Conservation (phyloP, 2,888 invertebrate genomes). For the Osmoderma eremita region DNA sequence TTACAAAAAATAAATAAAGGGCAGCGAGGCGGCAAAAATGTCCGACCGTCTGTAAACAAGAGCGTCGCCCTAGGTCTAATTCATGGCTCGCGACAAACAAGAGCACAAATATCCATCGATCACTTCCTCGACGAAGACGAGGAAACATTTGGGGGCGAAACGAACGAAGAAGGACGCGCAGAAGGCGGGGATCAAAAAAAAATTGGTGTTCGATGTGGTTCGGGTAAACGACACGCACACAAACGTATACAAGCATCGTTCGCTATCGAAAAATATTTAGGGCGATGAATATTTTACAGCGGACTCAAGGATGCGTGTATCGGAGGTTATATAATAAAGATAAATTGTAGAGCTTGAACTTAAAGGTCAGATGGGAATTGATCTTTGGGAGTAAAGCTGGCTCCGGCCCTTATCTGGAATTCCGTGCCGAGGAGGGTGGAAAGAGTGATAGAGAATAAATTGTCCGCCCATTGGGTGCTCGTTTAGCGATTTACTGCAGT, state of each 20-base stretch:
- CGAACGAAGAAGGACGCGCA: neutral
- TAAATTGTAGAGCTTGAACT: constrained; percentile 46
- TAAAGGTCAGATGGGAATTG: constrained; percentile 48
- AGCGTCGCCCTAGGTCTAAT: constrained; percentile 25
- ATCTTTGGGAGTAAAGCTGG: constrained; percentile 46
- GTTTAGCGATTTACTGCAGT: constrained; percentile 18
- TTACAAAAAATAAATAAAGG: constrained; percentile 44
- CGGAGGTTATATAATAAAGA: constrained; percentile 47
- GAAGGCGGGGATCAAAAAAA: neutral
- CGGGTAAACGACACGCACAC: constrained; percentile 8
- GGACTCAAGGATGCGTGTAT: constrained; percentile 36
- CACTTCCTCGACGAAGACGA: neutral
- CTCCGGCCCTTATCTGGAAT: constrained; percentile 46
- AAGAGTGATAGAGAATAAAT: constrained; percentile 37
- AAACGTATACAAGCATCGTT: too few relatives aligned
- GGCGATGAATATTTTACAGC: constrained; percentile 41
- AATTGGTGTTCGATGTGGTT: constrained; percentile 20
- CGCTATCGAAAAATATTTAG: constrained; percentile 36
- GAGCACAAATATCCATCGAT: constrained; percentile 20
- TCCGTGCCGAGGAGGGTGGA: constrained; percentile 32
- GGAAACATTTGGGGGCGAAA: neutral
- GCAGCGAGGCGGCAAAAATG: constrained; percentile 33
- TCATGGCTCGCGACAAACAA: constrained; percentile 12
- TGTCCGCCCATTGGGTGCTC: constrained; percentile 32
- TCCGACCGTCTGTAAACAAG: constrained; percentile 38